Evolutionary conservation across 2,113 vertebrate genomes (phyloP).

Genomic region (Pedetes capensis): DNA sequence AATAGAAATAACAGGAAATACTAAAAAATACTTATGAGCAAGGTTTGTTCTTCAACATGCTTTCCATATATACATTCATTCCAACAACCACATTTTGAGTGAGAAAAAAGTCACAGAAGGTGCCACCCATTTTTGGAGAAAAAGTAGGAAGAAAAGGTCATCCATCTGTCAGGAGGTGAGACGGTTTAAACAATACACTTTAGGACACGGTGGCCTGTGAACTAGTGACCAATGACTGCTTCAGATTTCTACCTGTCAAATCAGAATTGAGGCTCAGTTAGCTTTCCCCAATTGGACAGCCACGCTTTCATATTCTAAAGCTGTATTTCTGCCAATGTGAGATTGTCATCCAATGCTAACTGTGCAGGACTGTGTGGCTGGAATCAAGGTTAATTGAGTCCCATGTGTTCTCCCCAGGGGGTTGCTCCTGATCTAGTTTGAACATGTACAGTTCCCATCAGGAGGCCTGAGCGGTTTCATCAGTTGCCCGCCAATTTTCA

Average conservation of each 20-base stretch:
- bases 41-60: background rate
- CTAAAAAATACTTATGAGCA: background rate
- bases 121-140: background rate
- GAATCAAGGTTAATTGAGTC: constrained; percentile 27
- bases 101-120: background rate
- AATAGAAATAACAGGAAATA: background rate
- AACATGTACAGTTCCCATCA: constrained; percentile 53
- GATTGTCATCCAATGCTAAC: background rate
- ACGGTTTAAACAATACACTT: background rate
- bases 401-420: constrained; percentile 44
- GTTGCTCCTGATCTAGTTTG: constrained; percentile 46
- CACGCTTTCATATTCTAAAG: background rate
- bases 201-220: background rate
- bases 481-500: constrained; percentile 68
- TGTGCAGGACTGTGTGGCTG: background rate
- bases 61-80: background rate
- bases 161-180: background rate
- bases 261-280: background rate
- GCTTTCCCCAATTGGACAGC: background rate
- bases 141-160: background rate
- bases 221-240: background rate
- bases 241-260: background rate
- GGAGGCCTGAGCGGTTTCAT: constrained; percentile 60
- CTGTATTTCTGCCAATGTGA: background rate
- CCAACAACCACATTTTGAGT: background rate